These are phyloP conservation scores for Chiloscyllium punctatum DNA, from an alignment of 2,797 vertebrate species.

Conservation along the genomic window DNA sequence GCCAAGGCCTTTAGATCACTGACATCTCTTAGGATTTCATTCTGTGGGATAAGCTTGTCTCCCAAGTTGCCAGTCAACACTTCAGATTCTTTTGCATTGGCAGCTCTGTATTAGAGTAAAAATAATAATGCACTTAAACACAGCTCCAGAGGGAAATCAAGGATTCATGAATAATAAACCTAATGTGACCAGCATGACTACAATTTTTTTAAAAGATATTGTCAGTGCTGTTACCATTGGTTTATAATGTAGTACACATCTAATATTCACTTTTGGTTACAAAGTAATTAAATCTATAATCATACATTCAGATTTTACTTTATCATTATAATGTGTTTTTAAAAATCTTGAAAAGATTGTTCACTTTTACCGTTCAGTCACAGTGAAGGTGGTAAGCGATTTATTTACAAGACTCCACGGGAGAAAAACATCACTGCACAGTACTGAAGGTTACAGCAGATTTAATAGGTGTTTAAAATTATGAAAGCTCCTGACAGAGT, in stretches of 20 bases:
- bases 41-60: conserved; percentile 89
- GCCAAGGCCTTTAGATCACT: conserved; percentile 93
- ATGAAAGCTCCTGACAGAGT: neutral
- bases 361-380: neutral
- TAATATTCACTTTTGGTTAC: neutral
- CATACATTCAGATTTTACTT: neutral
- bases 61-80: conserved; percentile 94
- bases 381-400: neutral
- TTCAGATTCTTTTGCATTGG: conserved; percentile 93
- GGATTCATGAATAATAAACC: neutral
- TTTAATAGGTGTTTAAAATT: neutral
- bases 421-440: neutral
- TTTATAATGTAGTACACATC: neutral
- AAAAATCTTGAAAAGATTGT: neutral
- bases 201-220: neutral
- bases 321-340: neutral
- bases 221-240: neutral
- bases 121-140: neutral
- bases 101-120: conserved; percentile 61
- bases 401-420: neutral
- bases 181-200: neutral
- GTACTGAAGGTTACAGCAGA: neutral
- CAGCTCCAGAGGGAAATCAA: neutral
- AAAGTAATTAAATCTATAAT: neutral
- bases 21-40: conserved; percentile 88